Base-by-base conservation (phyloP, 2,888 invertebrate species). In the Sarcophaga caerulescens region DNA sequence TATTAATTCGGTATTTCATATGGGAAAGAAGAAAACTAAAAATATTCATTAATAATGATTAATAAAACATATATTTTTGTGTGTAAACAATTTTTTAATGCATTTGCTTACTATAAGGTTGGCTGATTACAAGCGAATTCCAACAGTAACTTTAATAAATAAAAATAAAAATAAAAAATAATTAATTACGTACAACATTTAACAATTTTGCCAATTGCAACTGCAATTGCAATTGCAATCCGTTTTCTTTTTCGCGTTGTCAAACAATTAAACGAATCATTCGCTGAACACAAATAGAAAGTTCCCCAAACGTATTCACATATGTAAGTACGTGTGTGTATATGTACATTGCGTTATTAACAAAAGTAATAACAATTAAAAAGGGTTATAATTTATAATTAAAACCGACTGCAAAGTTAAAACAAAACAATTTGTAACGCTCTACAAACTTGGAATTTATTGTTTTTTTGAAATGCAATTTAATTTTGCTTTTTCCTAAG, bases 311-410 rank as follows among this genome's bases (percentile, higher is more conserved):
- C 35, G 8, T 52, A 65, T 57, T n/a, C 12, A 1, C 1, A 35
- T 35, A 35, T 8, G 35, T 35, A 0, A 2, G 35, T 35, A 35
- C 35, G 35, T 35, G 0, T 35, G 6, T 35, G 0, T 35, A 10
- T 35, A 35, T 0, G 35, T 8, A 35, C 10, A 8, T 57, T 78
- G 69, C 73, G 62, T 45, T 66, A 23, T 60, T 76, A 66, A 75
- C 83, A 80, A 73, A 84, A 77, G 74, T 71, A 35, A 78, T 70
- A 35, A 78, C 81, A 86, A 83, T 86, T 86, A 84, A 85, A 35
- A 86, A 84, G 86, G 85, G 83, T 85, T 83, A 81, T 83, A 79
- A 77, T 83, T 82, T 60, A 68, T 74, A 85, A 83, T 73, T 83
- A 83, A 83, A 80, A 85, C 8, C 10, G 85, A 85, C 73, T 68